Percentiles rank a stretch among this genome's conserved stretches.
These are phyloP conservation scores for Keiferia lycopersicella DNA, from an alignment of 2,888 invertebrate genomes.

Conservation along the genomic window DNA sequence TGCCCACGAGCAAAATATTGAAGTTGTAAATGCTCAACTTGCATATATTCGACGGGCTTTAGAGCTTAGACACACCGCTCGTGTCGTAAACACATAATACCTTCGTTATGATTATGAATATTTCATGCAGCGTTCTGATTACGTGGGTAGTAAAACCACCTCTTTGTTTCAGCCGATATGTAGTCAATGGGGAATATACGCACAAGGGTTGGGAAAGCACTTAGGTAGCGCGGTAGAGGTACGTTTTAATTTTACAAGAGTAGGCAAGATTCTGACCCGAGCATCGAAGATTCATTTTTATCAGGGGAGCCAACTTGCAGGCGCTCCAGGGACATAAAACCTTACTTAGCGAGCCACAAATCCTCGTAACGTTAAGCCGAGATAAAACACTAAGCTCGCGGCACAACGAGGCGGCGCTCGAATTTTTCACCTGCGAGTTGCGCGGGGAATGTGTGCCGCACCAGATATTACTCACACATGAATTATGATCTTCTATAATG, in stretches of 20 bases:
- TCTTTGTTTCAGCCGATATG: conserved; percentile 24
- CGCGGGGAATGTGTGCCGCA: conserved; percentile 59
- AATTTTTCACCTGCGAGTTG: conserved; percentile 76
- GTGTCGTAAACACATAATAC: conserved; percentile 24
- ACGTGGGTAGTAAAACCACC: conserved; percentile 25
- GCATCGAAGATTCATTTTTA: conserved; percentile 44
- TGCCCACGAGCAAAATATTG: conserved; percentile 16
- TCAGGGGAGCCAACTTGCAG: conserved; percentile 71
- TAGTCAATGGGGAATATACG: conserved; percentile 20
- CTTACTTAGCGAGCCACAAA: conserved; percentile 80
- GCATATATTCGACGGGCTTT: conserved; percentile 12
- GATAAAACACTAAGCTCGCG: conserved; percentile 79
- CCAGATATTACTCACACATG: conserved; percentile 73
- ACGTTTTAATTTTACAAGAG: conserved; percentile 28
- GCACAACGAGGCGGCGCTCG: conserved; percentile 68
- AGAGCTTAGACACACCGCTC: conserved; percentile 19
- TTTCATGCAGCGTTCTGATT: conserved; percentile 24
- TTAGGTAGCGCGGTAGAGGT: conserved; percentile 15
- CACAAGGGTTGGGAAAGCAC: conserved; percentile 9
- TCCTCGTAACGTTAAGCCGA: conserved; percentile 80
- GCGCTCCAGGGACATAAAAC: conserved; percentile 76
- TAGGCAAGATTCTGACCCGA: conserved; percentile 26
- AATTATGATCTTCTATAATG: conserved; percentile 73
- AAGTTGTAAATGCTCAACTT: conserved; percentile 17
- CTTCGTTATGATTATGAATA: conserved; percentile 24